Percentiles rank a stretch among this genome's conserved stretches.
phyloP scores from a whole-genome alignment of 2,888 invertebrate genomes.

The Capitulum mitella region DNA sequence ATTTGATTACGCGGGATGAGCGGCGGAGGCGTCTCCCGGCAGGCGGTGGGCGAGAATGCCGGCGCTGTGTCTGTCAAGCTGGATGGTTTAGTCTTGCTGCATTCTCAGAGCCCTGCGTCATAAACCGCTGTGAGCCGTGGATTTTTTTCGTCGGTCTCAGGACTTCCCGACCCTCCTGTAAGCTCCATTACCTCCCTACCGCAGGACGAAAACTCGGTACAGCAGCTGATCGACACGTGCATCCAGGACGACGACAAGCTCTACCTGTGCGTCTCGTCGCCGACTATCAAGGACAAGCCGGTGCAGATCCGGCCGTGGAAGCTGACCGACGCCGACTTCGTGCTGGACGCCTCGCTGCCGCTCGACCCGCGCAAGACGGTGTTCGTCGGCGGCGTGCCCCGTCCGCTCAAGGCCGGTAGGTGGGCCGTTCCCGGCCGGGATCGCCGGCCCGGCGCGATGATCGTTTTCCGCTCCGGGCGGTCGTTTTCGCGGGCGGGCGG shows the following conservation, averaged over 20 bases:
- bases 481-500: too few species aligned
- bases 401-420: constrained; percentile 89
- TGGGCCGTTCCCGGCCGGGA: too few species aligned
- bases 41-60: too few species aligned
- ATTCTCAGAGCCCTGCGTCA: too few species aligned
- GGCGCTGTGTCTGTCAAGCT: too few species aligned
- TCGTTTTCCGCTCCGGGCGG: too few species aligned
- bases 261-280: constrained; percentile 95
- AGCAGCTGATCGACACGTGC: constrained; percentile 92
- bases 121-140: too few species aligned
- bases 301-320: constrained; percentile 98
- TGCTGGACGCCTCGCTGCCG: constrained; percentile 93
- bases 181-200: neutral
- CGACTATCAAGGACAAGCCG: constrained; percentile 98
- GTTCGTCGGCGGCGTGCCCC: constrained; percentile 97
- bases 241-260: constrained; percentile 96
- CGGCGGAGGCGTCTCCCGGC: too few species aligned
- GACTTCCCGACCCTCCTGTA: neutral
- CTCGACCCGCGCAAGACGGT: constrained; percentile 97
- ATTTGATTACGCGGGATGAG: too few species aligned
- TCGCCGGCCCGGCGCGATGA: too few species aligned
- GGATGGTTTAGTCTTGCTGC: too few species aligned
- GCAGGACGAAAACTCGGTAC: constrained; percentile 94
- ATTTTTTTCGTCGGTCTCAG: too few species aligned
- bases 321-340: constrained; percentile 93